These are phyloP conservation scores for Drosophila ananassae DNA, from an alignment of 1,140 invertebrate species.

Conservation along the genomic window DNA sequence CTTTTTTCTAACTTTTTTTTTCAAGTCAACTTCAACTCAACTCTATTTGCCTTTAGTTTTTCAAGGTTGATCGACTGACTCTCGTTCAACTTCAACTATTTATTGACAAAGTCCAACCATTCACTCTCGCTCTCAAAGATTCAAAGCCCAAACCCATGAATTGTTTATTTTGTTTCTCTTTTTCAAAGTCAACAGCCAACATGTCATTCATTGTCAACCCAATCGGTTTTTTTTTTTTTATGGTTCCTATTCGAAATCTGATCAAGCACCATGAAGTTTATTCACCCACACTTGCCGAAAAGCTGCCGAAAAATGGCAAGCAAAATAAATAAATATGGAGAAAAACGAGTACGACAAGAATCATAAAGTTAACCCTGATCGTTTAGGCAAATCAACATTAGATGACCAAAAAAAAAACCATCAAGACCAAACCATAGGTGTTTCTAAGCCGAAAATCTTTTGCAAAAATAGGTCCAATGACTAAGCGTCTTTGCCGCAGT, in stretches of 20 bases:
- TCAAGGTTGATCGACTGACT: constrained; percentile 54
- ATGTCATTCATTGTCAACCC: constrained; percentile 72
- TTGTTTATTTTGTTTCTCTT: constrained; percentile 22
- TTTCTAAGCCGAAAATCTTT: constrained; percentile 69
- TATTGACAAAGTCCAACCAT: constrained; percentile 38
- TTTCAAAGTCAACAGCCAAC: constrained; percentile 70
- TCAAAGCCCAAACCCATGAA: not conserved
- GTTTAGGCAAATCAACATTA: constrained; percentile 45
- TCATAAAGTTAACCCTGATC: constrained; percentile 34
- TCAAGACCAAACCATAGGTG: constrained; percentile 42
- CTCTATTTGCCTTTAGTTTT: not conserved
- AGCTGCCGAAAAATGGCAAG: constrained; percentile 21
- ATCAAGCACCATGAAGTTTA: constrained; percentile 69
- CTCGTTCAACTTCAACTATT: constrained; percentile 40
- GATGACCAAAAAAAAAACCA: constrained; percentile 32
- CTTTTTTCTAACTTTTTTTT: not conserved
- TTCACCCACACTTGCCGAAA: constrained; percentile 69
- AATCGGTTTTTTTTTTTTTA: constrained; percentile 23
- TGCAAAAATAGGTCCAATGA: constrained; percentile 69
- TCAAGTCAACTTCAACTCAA: not conserved
- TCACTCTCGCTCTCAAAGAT: constrained; percentile 68
- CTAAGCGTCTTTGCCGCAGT: constrained; percentile 55
- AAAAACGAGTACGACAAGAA: constrained; percentile 47
- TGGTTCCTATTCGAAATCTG: constrained; percentile 24
- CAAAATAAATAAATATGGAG: constrained; percentile 44